Conservation (phyloP, 35 echinoderm and acorn worm species). For the Stichopus chloronotus region DNA sequence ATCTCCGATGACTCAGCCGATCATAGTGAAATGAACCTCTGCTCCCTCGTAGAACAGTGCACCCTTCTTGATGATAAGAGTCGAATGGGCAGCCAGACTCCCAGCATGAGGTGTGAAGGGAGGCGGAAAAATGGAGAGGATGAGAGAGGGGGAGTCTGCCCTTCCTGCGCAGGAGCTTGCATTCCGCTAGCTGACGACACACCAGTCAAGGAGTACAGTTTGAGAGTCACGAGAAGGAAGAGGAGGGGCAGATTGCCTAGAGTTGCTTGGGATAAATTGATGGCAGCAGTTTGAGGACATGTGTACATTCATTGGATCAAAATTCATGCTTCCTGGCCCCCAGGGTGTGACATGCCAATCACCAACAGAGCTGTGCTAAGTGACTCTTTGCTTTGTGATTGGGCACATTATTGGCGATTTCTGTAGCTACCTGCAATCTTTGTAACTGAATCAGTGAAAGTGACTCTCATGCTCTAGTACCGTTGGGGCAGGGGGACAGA, state of each 20-base stretch:
- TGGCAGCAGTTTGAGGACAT: constrained; percentile 14
- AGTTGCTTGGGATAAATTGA: constrained; percentile 58
- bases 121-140: neutral
- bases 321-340: neutral
- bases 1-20: neutral
- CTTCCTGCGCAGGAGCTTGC: neutral
- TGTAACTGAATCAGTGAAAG: no score
- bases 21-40: neutral
- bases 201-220: constrained; percentile 70
- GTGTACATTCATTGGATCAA: neutral
- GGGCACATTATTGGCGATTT: no score
- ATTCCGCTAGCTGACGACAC: constrained; percentile 66
- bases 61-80: neutral
- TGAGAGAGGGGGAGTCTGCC: neutral
- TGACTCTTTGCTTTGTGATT: no score
- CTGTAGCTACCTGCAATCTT: no score
- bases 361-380: neutral
- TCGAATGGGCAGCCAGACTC: neutral
- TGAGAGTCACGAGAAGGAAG: constrained; percentile 51
- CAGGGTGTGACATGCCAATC: neutral
- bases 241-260: constrained; percentile 66
- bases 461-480: no score
- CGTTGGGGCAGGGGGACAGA: no score
- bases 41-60: neutral
- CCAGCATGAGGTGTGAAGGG: neutral